phyloP scores from a whole-genome alignment of 2,113 vertebrate species.

The Leucopternis melanops region DNA sequence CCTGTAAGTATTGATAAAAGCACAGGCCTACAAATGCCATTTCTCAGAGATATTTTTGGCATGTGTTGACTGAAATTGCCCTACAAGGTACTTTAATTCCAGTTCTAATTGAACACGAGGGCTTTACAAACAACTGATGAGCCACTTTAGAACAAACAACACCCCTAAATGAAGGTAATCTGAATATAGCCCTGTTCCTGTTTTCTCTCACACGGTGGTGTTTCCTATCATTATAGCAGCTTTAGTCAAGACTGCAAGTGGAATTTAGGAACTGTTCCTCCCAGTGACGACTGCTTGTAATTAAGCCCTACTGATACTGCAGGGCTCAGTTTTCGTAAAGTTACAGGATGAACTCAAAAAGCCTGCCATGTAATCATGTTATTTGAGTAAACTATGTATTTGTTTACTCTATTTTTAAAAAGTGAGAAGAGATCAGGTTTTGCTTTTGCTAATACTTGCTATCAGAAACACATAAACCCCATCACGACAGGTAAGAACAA shows the following conservation, averaged over 20 bases:
- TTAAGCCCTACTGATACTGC: neutral
- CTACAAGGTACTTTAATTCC: neutral
- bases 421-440: slow-evolving; percentile 12
- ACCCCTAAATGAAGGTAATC: neutral
- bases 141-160: neutral
- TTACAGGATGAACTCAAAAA: slow-evolving; percentile 33
- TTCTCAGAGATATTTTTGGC: neutral
- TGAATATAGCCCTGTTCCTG: neutral
- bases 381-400: neutral
- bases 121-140: neutral
- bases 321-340: neutral
- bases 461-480: neutral
- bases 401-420: slow-evolving; percentile 29
- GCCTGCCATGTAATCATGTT: neutral
- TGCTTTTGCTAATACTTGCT: neutral
- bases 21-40: neutral
- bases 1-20: neutral
- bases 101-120: neutral
- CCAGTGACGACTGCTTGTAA: neutral
- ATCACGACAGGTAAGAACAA: neutral
- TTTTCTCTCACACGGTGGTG: neutral
- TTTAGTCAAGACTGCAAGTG: neutral
- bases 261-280: neutral
- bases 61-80: neutral
- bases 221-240: neutral